Conservation (phyloP, 2,888 invertebrate genomes). For the Coleophora deauratella region DNA sequence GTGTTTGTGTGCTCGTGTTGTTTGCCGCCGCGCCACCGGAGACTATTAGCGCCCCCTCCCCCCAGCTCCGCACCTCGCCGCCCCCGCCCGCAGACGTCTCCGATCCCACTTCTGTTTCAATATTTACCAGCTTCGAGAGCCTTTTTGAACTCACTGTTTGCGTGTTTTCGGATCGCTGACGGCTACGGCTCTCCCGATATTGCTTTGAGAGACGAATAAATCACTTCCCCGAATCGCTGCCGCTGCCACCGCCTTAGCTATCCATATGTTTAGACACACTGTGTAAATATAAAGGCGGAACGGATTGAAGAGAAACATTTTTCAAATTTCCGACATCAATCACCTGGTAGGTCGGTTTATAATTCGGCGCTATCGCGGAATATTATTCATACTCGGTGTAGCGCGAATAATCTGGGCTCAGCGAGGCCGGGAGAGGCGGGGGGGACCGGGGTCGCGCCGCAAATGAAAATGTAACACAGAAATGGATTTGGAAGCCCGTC, state of each 20-base stretch:
- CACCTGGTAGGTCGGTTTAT: slow-evolving; percentile 24
- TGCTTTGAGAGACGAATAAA: slow-evolving; percentile 67
- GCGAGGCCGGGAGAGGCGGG: not conserved
- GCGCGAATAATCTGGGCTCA: slow-evolving; percentile 11
- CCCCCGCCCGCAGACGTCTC: slow-evolving; percentile 52
- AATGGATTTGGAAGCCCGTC: slow-evolving; percentile 75
- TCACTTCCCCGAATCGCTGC: slow-evolving; percentile 54
- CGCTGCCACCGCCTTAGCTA: slow-evolving; percentile 32
- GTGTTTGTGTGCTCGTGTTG: slow-evolving; percentile 58
- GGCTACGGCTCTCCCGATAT: slow-evolving; percentile 60
- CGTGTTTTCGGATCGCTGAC: slow-evolving; percentile 72
- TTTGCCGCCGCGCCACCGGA: slow-evolving; percentile 71
- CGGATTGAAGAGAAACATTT: slow-evolving; percentile 34
- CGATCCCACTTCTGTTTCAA: slow-evolving; percentile 72
- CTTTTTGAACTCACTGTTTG: slow-evolving; percentile 72
- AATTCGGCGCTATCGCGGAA: slow-evolving; percentile 25
- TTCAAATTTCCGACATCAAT: slow-evolving; percentile 21
- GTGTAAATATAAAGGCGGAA: slow-evolving; percentile 39
- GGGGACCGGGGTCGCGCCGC: slow-evolving; percentile 52
- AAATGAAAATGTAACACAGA: slow-evolving; percentile 75
- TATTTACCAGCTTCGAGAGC: slow-evolving; percentile 72
- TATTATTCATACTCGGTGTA: slow-evolving; percentile 40
- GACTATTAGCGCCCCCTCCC: slow-evolving; percentile 59
- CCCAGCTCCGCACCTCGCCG: slow-evolving; percentile 20
- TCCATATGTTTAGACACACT: slow-evolving; percentile 47